Conservation (phyloP, 1,140 invertebrate species). For the Bombus sibiricus region DNA sequence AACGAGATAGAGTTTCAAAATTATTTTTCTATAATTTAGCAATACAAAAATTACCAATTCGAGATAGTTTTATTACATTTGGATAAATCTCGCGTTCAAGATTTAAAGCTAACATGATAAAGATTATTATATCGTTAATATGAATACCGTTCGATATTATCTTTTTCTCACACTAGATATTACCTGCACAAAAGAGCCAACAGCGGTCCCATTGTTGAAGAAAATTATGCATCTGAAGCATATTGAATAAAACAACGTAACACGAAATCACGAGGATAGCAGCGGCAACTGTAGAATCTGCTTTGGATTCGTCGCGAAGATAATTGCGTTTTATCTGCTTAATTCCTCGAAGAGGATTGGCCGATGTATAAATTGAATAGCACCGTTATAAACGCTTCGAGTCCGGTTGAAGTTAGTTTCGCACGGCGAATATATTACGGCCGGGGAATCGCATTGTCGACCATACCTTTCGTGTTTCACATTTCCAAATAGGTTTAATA, state of each 20-base stretch:
- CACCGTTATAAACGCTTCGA: constrained; percentile 21
- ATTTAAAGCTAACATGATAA: too few relatives aligned
- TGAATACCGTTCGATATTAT: too few relatives aligned
- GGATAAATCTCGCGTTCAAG: too few relatives aligned
- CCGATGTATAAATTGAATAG: constrained; percentile 33
- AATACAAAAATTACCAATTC: too few relatives aligned
- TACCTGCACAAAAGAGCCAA: too few relatives aligned
- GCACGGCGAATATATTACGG: constrained; percentile 27
- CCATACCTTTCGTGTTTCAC: constrained; percentile 4
- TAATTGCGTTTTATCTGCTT: constrained; percentile 10
- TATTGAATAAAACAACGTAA: neutral
- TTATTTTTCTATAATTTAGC: too few relatives aligned
- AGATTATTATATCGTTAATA: too few relatives aligned
- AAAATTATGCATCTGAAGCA: neutral
- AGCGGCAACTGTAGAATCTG: neutral
- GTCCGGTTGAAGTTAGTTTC: constrained; percentile 45
- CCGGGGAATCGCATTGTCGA: neutral
- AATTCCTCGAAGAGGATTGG: constrained; percentile 9
- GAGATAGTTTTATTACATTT: too few relatives aligned
- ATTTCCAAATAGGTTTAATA: constrained; percentile 14
- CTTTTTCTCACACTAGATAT: too few relatives aligned
- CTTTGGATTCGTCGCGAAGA: neutral
- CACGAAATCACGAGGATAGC: too few relatives aligned
- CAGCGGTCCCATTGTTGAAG: neutral
- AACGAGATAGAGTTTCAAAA: too few relatives aligned